Evolutionary conservation across 2,797 vertebrate genomes (phyloP), one percentile per base, ranked within the genome.

Genomic region (Chiroxiphia lanceolata): DNA sequence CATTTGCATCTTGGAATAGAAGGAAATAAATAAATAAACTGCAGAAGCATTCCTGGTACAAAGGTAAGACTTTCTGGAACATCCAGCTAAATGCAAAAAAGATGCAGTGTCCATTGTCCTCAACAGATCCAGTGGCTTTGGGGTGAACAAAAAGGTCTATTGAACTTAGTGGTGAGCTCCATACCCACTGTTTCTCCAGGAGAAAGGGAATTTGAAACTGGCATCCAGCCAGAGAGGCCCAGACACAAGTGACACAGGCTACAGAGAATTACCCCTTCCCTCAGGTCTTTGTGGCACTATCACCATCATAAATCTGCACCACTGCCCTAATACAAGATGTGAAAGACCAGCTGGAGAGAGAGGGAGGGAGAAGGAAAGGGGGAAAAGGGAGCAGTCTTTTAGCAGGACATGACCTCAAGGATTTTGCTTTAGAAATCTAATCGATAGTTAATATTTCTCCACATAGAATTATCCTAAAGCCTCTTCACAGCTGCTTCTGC

Each of bases 371-470:
- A 31, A 70, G 7, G 25, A 38, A 26, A 63, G 9, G 8, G 27
- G 3, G 0, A 15, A 65, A 93, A 64, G 3, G 15, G 65, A 91
- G 33, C 57, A 94, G 74, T 45, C 63, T 83, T 82, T 82, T 38
- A 90, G 47, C 33, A 68, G 45, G 38, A 54, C 31, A 77, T 22
- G 68, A 91, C 60, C 68, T 77, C 23, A 48, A 82, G 60, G 68
- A 92, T 75, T 89, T 80, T 70, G 21, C 45, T 70, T 74, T 59
- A 64, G 80, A 95, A 92, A 95, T 77, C 44, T 51, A 69, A 83
- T 87, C 19, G 70, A 21, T 45, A 86, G 42, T 76, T 95, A 88
- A 51, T 80, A 89, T 87, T 85, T 83, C 75, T 75, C 47, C 33
- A 60, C 3, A 0, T 0, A 59, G 89, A 54, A 80, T 44, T 76